Evolutionary conservation across 23 tunicate genomes (phyloP), one percentile per base, ranked within the genome.

Genomic region (Trididemnum clinides): DNA sequence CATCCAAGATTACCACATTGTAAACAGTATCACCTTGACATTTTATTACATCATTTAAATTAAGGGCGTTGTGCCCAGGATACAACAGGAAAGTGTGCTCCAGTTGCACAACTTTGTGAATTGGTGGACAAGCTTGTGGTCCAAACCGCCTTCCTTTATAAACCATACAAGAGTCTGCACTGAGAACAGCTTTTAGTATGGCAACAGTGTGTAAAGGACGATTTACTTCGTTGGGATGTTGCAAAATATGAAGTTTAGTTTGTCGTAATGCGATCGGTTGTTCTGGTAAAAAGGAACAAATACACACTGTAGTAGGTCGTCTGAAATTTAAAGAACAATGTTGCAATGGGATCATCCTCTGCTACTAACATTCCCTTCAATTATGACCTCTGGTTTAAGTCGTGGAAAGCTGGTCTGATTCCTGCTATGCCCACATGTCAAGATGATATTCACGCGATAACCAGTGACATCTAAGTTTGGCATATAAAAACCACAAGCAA

Each of bases 141-240:
- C 83, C 33, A 29, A 88, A 88, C 58, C 87, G 57, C 32, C 76
- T 72, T 19, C 83, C 92, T 80, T 51, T 33, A 74, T 78, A 75
- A 0, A 88, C 50, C 0, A 21, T 20, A 74, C 90, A 89, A 1
- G 81, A 59, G 10, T 74, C 54, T 0, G 76, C 2, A 12, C 58
- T 20, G 4, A 94, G 35, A 30, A 76, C 62, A 33, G 99, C 89
- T 39, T 83, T 54, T 4, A 96, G 72, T 7, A 96, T 83, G 19
- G 87, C 38, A 10, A 88, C 85, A 0, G 99, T 96, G 81, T 86
- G 77, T 2, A 96, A 72, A 5, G 97, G 97, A 51, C 99, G 33
- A 19, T 80, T 77, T 4, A 33, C 70, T 57, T 96, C 99, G 37
- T 91, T 88, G 23, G 99, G 96, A 72, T 95, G 99, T 59, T 95